Evolutionary conservation across 2,888 invertebrate species (phyloP), one percentile per base, ranked within the genome.

Genomic region (Aspidapion aeneum): DNA sequence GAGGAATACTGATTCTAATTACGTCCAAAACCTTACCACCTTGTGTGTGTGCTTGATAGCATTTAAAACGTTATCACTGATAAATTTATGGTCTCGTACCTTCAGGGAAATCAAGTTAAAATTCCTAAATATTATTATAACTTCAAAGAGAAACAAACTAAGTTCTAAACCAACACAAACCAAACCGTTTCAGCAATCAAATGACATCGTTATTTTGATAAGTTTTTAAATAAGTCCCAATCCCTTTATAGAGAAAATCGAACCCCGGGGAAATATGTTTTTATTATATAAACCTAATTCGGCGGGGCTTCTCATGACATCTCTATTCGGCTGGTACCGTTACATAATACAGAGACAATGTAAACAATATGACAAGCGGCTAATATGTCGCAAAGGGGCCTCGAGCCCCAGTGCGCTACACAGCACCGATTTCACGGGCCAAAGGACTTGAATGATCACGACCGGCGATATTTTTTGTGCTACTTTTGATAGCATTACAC

Each of bases 351-450:
- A 72, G 68, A 74, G 75, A 75, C 74, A 79, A 78, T 79, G 79
- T 79, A 80, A 80, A 80, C 79, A 80, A 78, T 79, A 79, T 79
- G 79, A 79, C 79, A 79, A 77, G 79, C 80, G 75, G 74, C 78
- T 80, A 80, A 80, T 80, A 77, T 77, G 73, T 75, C 74, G 74
- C 74, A 74, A 72, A 73, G 73, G 74, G 72, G 68, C 68, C 62
- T 61, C 66, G 61, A 60, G 69, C 70, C 72, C 72, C 72, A 68
- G 67, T 70, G 62, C 68, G 70, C 69, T 63, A 57, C 63, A 60
- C 61, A 59, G 68, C 65, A 68, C 57, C 73, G 74, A 76, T 76
- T 76, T 76, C 72, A 75, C 74, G 75, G 73, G 69, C 72, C 72
- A 71, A 56, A 66, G 71, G 68, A 61, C 68, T 68, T 69, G 70